A percentile compares a stretch with the other conserved stretches of the same genome.
Evolutionary conservation across 2,888 invertebrate genomes (phyloP).

Genomic region (Ectemnius cavifrons): DNA sequence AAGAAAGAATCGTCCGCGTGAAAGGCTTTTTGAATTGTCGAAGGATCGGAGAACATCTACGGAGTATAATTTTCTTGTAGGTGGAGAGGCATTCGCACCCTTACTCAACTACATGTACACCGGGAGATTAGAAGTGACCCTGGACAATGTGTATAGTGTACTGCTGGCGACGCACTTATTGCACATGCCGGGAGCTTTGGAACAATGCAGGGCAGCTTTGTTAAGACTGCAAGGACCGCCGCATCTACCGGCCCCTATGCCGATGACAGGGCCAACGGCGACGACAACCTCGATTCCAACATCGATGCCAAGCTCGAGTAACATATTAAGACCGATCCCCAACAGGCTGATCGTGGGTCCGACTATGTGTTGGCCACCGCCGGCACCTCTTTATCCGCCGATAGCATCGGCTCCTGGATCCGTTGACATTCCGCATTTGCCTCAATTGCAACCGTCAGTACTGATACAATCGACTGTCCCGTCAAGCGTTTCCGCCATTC

Average conservation of each 20-base stretch:
- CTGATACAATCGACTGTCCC: slow-evolving; percentile 60
- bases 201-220: slow-evolving; percentile 83
- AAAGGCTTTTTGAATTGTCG: neutral
- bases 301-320: slow-evolving; percentile 57
- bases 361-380: slow-evolving; percentile 68
- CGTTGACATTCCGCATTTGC: slow-evolving; percentile 69
- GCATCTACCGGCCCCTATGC: slow-evolving; percentile 74
- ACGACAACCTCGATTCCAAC: slow-evolving; percentile 68
- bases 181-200: slow-evolving; percentile 86
- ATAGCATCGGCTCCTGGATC: slow-evolving; percentile 55
- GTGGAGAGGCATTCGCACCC: slow-evolving; percentile 81
- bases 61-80: slow-evolving; percentile 49
- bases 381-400: slow-evolving; percentile 53
- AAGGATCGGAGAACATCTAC: neutral
- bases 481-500: slow-evolving; percentile 64
- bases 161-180: slow-evolving; percentile 85
- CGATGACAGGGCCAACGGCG: slow-evolving; percentile 48
- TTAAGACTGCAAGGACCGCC: slow-evolving; percentile 79
- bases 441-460: slow-evolving; percentile 64
- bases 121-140: slow-evolving; percentile 84
- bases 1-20: neutral
- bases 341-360: slow-evolving; percentile 71
- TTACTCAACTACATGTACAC: slow-evolving; percentile 88
- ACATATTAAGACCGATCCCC: slow-evolving; percentile 73
- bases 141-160: slow-evolving; percentile 86